Conservation (phyloP, 1,140 invertebrate genomes). For the Venturia canescens region DNA sequence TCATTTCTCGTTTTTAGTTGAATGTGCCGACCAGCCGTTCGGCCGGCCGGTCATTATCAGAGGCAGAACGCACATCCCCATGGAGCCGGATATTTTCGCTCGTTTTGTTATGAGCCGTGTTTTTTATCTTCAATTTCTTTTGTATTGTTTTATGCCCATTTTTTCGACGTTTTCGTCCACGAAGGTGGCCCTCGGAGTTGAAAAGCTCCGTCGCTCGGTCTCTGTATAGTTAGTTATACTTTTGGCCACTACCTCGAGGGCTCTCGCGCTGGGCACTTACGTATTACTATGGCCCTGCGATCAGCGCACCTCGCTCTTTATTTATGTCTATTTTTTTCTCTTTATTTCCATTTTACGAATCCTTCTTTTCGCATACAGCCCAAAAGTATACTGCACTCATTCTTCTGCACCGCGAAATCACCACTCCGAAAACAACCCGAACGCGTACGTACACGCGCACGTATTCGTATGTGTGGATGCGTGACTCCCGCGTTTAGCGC, state of each 20-base stretch:
- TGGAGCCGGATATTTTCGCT: not conserved
- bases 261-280: conserved; percentile 28
- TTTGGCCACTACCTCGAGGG: conserved; percentile 19
- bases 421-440: not conserved
- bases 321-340: not conserved
- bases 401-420: conserved; percentile 13
- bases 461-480: conserved; percentile 39
- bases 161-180: conserved; percentile 11
- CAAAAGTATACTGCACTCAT: conserved; percentile 30
- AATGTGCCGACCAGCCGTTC: no score
- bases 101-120: not conserved
- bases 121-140: not conserved
- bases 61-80: no score
- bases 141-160: not conserved
- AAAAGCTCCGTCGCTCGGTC: not conserved
- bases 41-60: no score
- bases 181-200: not conserved
- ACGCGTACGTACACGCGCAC: conserved; percentile 2
- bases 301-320: conserved; percentile 24
- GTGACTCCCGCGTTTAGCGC: conserved; percentile 60
- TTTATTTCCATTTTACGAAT: no score
- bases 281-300: conserved; percentile 34
- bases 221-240: conserved; percentile 14
- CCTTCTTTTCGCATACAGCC: not conserved
- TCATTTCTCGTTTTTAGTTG: no score